Evolutionary conservation across 2,888 invertebrate genomes (phyloP).

Genomic region (Drosophila neonasuta): DNA sequence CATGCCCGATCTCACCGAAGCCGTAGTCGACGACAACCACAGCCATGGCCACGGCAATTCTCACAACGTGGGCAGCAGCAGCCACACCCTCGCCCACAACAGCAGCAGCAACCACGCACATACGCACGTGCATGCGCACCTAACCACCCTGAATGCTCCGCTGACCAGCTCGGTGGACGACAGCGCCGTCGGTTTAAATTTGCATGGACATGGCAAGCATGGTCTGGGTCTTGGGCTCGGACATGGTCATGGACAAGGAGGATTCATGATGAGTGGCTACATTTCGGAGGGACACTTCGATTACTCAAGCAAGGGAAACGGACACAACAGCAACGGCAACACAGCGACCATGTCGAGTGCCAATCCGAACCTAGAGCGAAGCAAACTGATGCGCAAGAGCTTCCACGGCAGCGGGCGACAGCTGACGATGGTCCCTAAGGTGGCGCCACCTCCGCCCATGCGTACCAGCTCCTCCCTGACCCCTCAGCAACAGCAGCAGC

Average conservation of each 20-base stretch:
- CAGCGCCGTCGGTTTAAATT: slow-evolving; percentile 86
- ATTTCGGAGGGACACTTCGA: slow-evolving; percentile 94
- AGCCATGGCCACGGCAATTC: neutral
- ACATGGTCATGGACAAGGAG: slow-evolving; percentile 72
- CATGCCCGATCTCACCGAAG: slow-evolving; percentile 95
- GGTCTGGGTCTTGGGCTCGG: slow-evolving; percentile 10
- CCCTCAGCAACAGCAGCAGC: slow-evolving; percentile 82
- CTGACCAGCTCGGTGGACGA: slow-evolving; percentile 87
- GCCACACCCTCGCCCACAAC: slow-evolving; percentile 1
- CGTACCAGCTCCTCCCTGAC: slow-evolving; percentile 92
- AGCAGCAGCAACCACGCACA: slow-evolving; percentile 8
- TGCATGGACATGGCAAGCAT: slow-evolving; percentile 77
- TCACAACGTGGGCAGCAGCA: neutral
- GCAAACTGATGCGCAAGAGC: slow-evolving; percentile 93
- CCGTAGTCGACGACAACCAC: slow-evolving; percentile 83
- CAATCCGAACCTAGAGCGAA: slow-evolving; percentile 92
- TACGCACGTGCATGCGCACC: slow-evolving; percentile 17
- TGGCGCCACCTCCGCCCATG: slow-evolving; percentile 92
- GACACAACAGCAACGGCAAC: slow-evolving; percentile 7
- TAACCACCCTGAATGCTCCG: slow-evolving; percentile 79
- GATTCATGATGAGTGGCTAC: slow-evolving; percentile 86
- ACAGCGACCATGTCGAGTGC: slow-evolving; percentile 77
- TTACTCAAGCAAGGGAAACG: slow-evolving; percentile 80
- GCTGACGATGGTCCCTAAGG: slow-evolving; percentile 90
- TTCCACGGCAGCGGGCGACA: slow-evolving; percentile 93